Evolutionary conservation across 2,888 invertebrate species (phyloP), one percentile per base, ranked within the genome.

Genomic region (Ophonus ardosiacus): DNA sequence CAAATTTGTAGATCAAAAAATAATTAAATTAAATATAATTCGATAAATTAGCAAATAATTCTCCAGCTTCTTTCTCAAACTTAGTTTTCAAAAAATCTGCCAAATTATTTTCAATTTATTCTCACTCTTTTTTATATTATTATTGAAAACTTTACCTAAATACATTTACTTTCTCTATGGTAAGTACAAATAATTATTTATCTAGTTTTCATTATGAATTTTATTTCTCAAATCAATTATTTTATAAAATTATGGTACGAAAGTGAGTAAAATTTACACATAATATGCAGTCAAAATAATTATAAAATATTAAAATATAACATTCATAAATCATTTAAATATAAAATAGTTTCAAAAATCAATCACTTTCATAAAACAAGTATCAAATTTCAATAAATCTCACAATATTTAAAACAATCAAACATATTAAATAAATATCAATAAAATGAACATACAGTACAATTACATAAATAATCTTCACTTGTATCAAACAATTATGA

Each of bases 231-330:
- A 31, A 15, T 59, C 17, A 17, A 59, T 59, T 17, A 59, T 59
- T 17, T 59, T 59, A 15, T 59, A 59, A n/a, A 84, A 86, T 56
- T 51, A 2, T 8, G 13, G 81, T 82, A 74, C 78, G 85, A 86
- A 86, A 86, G 85, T 86, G 85, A 84, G 81, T 85, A 79, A 80
- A 65, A 71, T 40, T 43, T 56, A 63, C 51, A n/a, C 43, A 51
- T 13, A 10, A 51, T 18, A 18, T 13, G 18, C 43, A 68, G 81
- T 81, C 81, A 81, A 63, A 24, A 18, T 68, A 56, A 40, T 43
- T 24, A 81, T 81, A 81, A 81, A 81, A 81, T 61, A 51, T 51
- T 51, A 40, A 71, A 43, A 40, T 38, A 65, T 5, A 71, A 71
- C 18, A 71, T 24, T 24, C 21, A 71, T 17, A 71, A 71, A 71